These are phyloP conservation scores for Listrodromus nycthemerus DNA, from an alignment of 2,888 invertebrate species.

Conservation along the genomic window DNA sequence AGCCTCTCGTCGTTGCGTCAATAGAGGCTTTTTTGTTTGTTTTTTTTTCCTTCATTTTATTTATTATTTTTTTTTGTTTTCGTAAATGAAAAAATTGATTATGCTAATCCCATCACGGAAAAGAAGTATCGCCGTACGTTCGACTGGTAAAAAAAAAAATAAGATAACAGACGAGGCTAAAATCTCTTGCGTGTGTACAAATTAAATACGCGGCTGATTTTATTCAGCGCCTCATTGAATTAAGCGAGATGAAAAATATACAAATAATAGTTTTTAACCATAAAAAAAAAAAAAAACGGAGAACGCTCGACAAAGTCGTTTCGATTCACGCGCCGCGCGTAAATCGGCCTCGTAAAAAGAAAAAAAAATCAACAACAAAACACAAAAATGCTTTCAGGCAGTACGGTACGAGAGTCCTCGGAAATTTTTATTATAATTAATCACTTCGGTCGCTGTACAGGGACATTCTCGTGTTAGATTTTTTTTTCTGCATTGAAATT, in stretches of 20 bases:
- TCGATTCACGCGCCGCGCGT: slow-evolving; percentile 2
- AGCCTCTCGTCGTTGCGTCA: slow-evolving; percentile 27
- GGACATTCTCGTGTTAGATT: slow-evolving; percentile 57
- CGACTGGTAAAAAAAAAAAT: slow-evolving; percentile 4
- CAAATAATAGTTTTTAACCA: slow-evolving; percentile 21
- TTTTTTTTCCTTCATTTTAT: background rate
- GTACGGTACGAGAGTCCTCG: slow-evolving; percentile 74
- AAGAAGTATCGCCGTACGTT: background rate
- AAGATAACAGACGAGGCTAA: background rate
- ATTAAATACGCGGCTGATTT: slow-evolving; percentile 14
- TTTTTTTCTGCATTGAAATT: slow-evolving; percentile 67
- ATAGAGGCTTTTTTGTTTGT: background rate
- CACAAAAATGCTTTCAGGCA: slow-evolving; percentile 75
- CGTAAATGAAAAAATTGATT: slow-evolving; percentile 19
- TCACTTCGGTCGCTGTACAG: slow-evolving; percentile 75
- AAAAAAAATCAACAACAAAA: slow-evolving; percentile 17
- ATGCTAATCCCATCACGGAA: slow-evolving; percentile 7
- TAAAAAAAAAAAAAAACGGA: slow-evolving; percentile 30
- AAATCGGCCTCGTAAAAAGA: slow-evolving; percentile 4
- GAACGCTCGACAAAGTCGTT: slow-evolving; percentile 6
- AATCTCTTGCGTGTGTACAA: slow-evolving; percentile 11
- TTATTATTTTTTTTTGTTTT: slow-evolving; percentile 2
- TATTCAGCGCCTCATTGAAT: slow-evolving; percentile 16
- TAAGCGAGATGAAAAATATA: slow-evolving; percentile 30
- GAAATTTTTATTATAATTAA: slow-evolving; percentile 79